Evolutionary conservation across 2,888 invertebrate species (phyloP), one percentile per base, ranked within the genome.

Genomic region (Cosmia pyralina): DNA sequence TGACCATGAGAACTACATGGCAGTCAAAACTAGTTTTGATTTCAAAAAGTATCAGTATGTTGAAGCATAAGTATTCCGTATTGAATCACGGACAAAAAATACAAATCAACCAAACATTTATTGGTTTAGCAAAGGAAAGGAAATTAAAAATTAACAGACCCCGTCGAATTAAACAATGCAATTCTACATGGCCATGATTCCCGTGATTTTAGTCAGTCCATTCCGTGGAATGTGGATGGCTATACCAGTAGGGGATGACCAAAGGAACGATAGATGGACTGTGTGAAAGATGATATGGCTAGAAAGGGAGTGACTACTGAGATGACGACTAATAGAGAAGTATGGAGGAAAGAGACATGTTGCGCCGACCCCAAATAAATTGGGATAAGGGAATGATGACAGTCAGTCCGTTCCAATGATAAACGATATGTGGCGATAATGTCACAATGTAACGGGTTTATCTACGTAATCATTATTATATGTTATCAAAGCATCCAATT

Each of bases 1-100:
- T 68, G 75, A 68, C 76, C 81, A 65, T 80, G 76, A 68, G 48
- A 34, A 75, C 22, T 62, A 50, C 22, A 44, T 34, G 50, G 34
- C 46, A 15, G 41, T 48, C 52, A 15, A 62, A 72, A 79, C 79
- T 55, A 58, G 75, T 79, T 69, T 65, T 28, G 2, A 10, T 22
- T 55, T 55, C 53, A 44, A 60, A 44, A 19, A 50, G 17, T 28
- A 62, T 75, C 22, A 46, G 19, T 34, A 8, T 44, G 5, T 46
- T 19, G 4, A 5, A 59, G 17, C 11, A 4, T 38, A n/a, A n/a
- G n/a, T n/a, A 48, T 28, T 67, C 13, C 13, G 19, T 41, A n/a
- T 34, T n/a, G 48, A 17, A 6, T 5, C 28, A 13, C 50, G 11
- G 22, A 38, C 11, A n/a, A 48, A 44, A 50, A 58, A 62, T 7